Evolutionary conservation across 2,113 vertebrate species (phyloP).

Genomic region (Carassius auratus): DNA sequence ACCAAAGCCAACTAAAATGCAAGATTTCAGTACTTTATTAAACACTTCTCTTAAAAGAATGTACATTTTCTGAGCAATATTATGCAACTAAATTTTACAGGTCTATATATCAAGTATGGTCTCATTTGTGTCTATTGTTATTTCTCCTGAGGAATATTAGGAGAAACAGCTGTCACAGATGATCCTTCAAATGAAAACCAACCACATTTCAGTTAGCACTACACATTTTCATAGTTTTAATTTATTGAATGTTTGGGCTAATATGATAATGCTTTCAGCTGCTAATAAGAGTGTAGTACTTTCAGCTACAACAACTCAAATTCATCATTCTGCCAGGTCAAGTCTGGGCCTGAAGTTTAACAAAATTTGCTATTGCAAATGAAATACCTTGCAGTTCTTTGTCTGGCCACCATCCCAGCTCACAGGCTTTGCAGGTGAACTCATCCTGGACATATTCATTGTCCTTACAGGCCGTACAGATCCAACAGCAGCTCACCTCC

Average conservation of each 20-base stretch:
- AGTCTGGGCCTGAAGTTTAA: not conserved
- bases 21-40: not conserved
- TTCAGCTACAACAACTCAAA: too few relatives aligned
- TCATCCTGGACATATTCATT: constrained; percentile 96
- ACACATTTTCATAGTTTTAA: not conserved
- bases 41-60: not conserved
- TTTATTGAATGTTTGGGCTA: not conserved
- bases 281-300: too few relatives aligned
- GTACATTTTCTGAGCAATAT: not conserved
- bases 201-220: not conserved
- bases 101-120: not conserved
- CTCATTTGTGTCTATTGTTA: not conserved
- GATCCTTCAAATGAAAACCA: not conserved
- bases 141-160: not conserved
- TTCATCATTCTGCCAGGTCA: too few relatives aligned
- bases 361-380: too few relatives aligned
- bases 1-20: not conserved
- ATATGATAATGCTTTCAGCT: not conserved
- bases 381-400: constrained; percentile 86
- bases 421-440: constrained; percentile 96
- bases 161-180: not conserved
- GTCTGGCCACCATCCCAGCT: constrained; percentile 95
- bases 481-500: constrained; percentile 99
- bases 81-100: not conserved
- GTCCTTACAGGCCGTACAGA: constrained; percentile 96